These are phyloP conservation scores for Amyelois transitella DNA, from an alignment of 1,140 invertebrate species.

Conservation along the genomic window DNA sequence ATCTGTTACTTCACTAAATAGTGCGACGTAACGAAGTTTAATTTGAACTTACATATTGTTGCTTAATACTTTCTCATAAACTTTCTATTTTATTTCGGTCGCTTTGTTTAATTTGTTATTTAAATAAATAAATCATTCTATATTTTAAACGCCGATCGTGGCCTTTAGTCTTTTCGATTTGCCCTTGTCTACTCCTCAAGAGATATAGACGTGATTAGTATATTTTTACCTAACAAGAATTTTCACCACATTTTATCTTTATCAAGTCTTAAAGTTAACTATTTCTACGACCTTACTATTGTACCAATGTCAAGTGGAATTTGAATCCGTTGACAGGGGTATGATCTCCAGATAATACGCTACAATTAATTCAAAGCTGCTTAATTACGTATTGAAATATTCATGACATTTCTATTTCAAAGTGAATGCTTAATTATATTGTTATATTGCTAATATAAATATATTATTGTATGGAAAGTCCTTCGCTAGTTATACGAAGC, in stretches of 20 bases:
- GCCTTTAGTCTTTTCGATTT: too few relatives aligned
- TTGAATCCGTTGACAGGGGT: constrained; percentile 4
- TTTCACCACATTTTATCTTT: too few relatives aligned
- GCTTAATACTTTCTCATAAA: background rate
- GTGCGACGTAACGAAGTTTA: constrained; percentile 2
- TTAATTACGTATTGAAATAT: constrained; percentile 18
- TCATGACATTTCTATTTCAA: constrained; percentile 10
- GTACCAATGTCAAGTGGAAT: background rate
- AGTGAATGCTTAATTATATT: constrained; percentile 8
- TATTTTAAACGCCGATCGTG: too few relatives aligned
- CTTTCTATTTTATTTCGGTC: background rate
- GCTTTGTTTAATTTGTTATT: too few relatives aligned
- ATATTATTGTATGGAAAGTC: too few relatives aligned
- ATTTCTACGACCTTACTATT: background rate
- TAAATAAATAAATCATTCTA: background rate
- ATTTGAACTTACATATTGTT: background rate
- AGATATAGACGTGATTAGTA: too few relatives aligned
- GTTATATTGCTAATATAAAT: background rate
- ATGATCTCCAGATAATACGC: background rate
- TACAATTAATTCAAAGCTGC: constrained; percentile 5
- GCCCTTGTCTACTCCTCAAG: too few relatives aligned
- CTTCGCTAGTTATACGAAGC: too few relatives aligned
- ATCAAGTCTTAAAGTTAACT: background rate
- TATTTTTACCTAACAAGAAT: too few relatives aligned
- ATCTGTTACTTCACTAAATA: background rate